A percentile compares a stretch with the other conserved stretches of the same genome.
Evolutionary conservation across 2,113 vertebrate genomes (phyloP).

Genomic region (Phalacrocorax pelagicus): DNA sequence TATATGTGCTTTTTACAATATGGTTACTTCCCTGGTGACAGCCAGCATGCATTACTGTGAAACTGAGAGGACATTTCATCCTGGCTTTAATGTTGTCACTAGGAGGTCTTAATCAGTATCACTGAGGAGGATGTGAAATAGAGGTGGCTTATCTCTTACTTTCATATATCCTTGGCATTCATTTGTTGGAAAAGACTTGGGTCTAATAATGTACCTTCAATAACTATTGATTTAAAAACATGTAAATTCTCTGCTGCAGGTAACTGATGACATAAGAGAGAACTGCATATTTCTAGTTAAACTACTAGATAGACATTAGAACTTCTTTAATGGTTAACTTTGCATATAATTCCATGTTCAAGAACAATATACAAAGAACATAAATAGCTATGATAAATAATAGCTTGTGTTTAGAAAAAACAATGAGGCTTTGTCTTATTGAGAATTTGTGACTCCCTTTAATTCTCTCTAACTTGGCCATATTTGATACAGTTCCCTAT

Average conservation of each 20-base stretch:
- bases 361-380: neutral
- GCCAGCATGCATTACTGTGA: neutral
- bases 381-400: neutral
- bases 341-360: neutral
- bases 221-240: neutral
- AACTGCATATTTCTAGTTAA: neutral
- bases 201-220: neutral
- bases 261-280: neutral
- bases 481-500: neutral
- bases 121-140: neutral
- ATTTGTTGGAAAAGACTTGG: neutral
- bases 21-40: neutral
- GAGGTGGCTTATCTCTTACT: neutral
- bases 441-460: neutral
- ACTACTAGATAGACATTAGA: neutral
- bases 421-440: neutral
- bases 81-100: neutral
- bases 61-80: neutral
- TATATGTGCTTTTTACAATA: neutral
- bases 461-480: neutral
- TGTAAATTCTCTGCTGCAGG: neutral
- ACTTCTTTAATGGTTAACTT: neutral
- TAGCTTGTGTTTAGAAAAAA: neutral
- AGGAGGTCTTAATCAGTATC: neutral
- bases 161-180: neutral